A percentile compares a stretch with the other conserved stretches of the same genome.
Conservation (phyloP, 2,113 vertebrate genomes). For the Malaclemys terrapin region DNA sequence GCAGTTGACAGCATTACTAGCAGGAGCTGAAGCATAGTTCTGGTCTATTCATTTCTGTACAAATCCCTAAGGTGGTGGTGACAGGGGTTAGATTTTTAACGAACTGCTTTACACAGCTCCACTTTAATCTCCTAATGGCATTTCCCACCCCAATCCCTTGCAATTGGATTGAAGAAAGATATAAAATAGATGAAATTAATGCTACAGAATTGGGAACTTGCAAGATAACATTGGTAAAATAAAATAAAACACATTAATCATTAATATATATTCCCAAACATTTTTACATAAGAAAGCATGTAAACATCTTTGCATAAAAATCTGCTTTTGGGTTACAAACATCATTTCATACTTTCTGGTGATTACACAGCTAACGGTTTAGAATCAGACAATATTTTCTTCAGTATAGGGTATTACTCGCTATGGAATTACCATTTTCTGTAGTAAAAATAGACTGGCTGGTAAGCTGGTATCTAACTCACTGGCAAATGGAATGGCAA, state of each 20-base stretch:
- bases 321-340: background rate
- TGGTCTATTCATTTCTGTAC: background rate
- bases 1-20: background rate
- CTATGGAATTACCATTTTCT: background rate
- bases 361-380: background rate
- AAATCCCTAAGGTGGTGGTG: background rate
- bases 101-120: background rate
- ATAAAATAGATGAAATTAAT: background rate
- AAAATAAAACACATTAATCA: background rate
- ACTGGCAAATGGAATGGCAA: background rate
- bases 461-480: background rate
- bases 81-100: background rate
- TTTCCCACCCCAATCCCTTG: background rate
- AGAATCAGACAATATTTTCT: background rate
- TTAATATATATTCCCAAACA: background rate
- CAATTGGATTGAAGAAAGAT: background rate
- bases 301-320: background rate
- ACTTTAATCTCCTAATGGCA: background rate
- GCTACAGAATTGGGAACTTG: background rate
- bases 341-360: background rate
- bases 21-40: background rate
- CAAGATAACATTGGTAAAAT: background rate
- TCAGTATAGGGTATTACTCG: background rate
- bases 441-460: background rate
- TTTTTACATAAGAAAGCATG: background rate